phyloP scores from a whole-genome alignment of 2,113 vertebrate genomes.

The Promerops cafer region DNA sequence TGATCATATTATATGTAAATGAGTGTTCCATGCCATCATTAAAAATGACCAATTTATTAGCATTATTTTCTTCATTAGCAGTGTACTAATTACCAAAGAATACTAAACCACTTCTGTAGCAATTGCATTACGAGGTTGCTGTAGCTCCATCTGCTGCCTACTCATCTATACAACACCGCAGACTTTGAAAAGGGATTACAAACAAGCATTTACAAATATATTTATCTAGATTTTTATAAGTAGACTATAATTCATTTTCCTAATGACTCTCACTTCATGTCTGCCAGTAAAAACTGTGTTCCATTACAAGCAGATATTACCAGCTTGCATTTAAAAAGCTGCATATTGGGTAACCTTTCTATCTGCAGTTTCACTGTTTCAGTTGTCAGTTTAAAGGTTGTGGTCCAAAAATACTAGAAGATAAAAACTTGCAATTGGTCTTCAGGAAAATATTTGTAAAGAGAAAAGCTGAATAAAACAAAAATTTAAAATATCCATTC shows the following conservation, averaged over 20 bases:
- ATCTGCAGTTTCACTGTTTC: background rate
- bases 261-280: background rate
- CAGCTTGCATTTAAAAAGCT: background rate
- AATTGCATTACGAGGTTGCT: background rate
- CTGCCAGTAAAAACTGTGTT: background rate
- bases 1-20: background rate
- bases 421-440: background rate
- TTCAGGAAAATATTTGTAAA: background rate
- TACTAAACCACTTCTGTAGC: background rate
- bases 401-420: background rate
- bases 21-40: background rate
- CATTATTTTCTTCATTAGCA: background rate
- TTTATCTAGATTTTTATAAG: background rate
- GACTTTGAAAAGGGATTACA: background rate
- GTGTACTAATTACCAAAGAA: background rate
- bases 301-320: background rate
- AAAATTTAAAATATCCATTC: background rate
- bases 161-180: background rate
- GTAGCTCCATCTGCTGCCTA: background rate
- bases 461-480: background rate
- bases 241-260: background rate
- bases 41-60: background rate
- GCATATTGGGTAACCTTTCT: background rate
- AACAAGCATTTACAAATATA: background rate
- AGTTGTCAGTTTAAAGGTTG: background rate